These are phyloP conservation scores for Tetrao urogallus DNA, from an alignment of 2,113 vertebrate species.

Conservation along the genomic window DNA sequence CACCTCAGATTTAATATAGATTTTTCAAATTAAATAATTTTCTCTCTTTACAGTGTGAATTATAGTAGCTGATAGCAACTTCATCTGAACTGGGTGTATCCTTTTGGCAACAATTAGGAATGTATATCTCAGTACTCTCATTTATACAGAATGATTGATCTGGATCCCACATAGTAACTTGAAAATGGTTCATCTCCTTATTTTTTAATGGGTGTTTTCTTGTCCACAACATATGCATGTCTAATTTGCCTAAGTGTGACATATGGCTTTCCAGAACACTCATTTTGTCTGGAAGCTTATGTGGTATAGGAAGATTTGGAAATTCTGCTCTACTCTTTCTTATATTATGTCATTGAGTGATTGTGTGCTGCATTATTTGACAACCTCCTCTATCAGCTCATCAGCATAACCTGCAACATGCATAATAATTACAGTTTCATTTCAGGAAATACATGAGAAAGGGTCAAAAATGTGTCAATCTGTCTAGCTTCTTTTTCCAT, in stretches of 20 bases:
- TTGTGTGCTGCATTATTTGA: constrained; percentile 54
- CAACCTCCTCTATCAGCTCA: constrained; percentile 62
- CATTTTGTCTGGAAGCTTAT: constrained; percentile 24
- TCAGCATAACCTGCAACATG: constrained; percentile 61
- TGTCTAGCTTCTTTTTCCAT: constrained; percentile 4
- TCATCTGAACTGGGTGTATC: not conserved
- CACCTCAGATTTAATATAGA: not conserved
- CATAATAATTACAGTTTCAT: constrained; percentile 61
- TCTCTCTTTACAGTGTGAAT: not conserved
- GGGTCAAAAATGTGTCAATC: constrained; percentile 43
- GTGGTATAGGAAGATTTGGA: constrained; percentile 9
- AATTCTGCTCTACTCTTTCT: constrained; percentile 3
- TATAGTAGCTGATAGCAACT: not conserved
- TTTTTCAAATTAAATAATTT: not conserved
- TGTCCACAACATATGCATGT: constrained; percentile 32
- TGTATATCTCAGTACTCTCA: not conserved
- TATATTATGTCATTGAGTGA: constrained; percentile 54
- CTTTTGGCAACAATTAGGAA: not conserved
- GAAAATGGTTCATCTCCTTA: not conserved
- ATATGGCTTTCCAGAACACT: constrained; percentile 15
- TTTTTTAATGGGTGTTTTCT: constrained; percentile 19
- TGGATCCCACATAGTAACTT: not conserved
- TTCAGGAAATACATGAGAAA: constrained; percentile 24
- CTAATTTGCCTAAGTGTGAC: constrained; percentile 60
- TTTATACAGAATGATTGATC: constrained; percentile 4